Conservation (phyloP, 2,113 vertebrate genomes). For the Callipepla californica region DNA sequence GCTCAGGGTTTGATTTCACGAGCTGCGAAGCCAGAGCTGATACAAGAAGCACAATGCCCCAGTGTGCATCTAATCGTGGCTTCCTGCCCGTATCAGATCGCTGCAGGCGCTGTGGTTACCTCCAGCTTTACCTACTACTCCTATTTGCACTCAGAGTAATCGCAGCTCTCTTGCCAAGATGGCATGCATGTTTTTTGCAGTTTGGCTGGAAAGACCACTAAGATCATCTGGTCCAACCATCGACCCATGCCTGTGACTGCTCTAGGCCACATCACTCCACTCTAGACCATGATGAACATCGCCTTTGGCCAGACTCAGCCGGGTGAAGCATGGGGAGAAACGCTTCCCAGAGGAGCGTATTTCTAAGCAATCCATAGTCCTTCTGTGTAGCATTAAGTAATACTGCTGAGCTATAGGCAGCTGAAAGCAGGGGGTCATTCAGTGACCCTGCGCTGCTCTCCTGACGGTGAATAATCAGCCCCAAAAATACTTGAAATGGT, state of each 20-base stretch:
- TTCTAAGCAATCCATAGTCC: constrained; percentile 34
- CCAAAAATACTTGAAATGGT: background rate
- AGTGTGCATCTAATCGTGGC: constrained; percentile 60
- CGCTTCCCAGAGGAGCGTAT: constrained; percentile 1
- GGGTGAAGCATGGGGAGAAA: background rate
- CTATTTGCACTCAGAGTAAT: background rate
- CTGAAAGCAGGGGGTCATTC: background rate
- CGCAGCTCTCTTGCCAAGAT: background rate
- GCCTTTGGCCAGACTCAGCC: background rate
- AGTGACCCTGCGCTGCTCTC: background rate
- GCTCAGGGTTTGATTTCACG: constrained; percentile 66
- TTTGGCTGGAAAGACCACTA: background rate
- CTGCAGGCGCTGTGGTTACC: background rate
- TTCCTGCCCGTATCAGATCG: constrained; percentile 57
- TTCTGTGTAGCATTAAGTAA: constrained; percentile 31
- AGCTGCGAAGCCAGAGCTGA: constrained; percentile 40
- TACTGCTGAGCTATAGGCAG: background rate
- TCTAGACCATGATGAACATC: background rate
- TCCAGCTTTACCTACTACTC: constrained; percentile 9
- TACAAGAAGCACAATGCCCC: constrained; percentile 60
- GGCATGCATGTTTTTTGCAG: background rate
- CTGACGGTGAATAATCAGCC: background rate
- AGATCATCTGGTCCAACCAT: too few relatives aligned
- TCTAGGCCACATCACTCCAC: too few relatives aligned
- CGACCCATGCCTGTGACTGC: too few relatives aligned